phyloP scores from a whole-genome alignment of 2,888 invertebrate species.

The Dasypolia templi region DNA sequence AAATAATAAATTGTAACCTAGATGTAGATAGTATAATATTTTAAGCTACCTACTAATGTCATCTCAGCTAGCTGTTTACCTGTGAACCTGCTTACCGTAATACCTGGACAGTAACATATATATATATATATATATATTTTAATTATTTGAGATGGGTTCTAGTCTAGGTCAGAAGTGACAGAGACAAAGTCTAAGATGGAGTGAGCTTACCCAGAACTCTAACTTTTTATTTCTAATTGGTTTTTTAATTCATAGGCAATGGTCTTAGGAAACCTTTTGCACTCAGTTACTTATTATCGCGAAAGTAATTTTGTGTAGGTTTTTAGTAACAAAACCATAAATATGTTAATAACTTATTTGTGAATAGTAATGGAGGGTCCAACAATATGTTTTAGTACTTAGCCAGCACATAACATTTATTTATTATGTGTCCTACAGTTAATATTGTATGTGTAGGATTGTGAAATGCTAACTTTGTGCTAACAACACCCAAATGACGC shows the following conservation, averaged over 20 bases:
- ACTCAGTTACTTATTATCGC: neutral
- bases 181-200: too few relatives aligned
- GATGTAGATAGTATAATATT: too few relatives aligned
- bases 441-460: conserved; percentile 23
- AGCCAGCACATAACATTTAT: conserved; percentile 24
- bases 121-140: too few relatives aligned
- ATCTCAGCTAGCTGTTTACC: too few relatives aligned
- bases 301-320: conserved; percentile 24
- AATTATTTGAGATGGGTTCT: too few relatives aligned
- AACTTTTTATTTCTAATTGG: too few relatives aligned
- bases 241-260: neutral
- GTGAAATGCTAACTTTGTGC: conserved; percentile 34
- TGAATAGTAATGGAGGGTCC: conserved; percentile 17
- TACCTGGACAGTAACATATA: too few relatives aligned
- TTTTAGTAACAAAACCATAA: conserved; percentile 27
- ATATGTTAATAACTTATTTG: conserved; percentile 38
- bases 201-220: too few relatives aligned
- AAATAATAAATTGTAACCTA: too few relatives aligned
- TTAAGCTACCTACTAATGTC: too few relatives aligned
- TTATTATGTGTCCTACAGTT: conserved; percentile 28
- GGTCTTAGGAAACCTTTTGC: neutral
- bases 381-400: conserved; percentile 36
- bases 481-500: conserved; percentile 29
- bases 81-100: too few relatives aligned
- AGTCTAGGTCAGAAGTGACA: too few relatives aligned